phyloP scores from a whole-genome alignment of 2,888 invertebrate genomes.

The Monochamus alternatus region DNA sequence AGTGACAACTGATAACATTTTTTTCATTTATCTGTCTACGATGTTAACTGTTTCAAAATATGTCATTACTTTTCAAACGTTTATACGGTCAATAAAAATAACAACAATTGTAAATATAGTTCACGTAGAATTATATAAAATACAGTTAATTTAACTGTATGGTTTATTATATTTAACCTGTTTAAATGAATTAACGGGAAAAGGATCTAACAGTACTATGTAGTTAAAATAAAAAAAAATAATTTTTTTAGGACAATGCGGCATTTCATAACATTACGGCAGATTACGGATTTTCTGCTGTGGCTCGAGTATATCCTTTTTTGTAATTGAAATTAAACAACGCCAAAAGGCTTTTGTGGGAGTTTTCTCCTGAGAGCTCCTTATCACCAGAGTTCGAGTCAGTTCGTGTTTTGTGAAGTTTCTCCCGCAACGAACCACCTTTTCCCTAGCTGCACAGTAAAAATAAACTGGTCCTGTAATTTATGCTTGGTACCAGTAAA shows the following conservation, averaged over 20 bases:
- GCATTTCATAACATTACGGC: background rate
- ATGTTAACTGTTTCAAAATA: no score
- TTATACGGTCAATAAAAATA: no score
- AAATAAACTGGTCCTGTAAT: constrained; percentile 20
- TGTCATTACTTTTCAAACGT: no score
- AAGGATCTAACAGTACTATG: no score
- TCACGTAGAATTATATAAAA: no score
- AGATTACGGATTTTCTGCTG: background rate
- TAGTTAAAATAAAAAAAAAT: background rate
- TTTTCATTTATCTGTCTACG: no score
- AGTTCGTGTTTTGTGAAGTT: constrained; percentile 29
- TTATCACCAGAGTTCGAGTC: constrained; percentile 33
- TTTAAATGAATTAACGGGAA: no score
- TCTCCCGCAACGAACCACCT: constrained; percentile 24
- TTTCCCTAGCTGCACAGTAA: constrained; percentile 23
- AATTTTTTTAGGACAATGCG: background rate
- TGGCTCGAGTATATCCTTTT: constrained; percentile 25
- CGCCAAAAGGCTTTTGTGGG: constrained; percentile 48
- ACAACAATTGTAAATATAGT: no score
- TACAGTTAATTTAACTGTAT: no score
- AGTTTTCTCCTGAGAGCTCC: constrained; percentile 48
- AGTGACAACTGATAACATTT: no score
- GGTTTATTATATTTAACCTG: no score
- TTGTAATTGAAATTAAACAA: constrained; percentile 52
- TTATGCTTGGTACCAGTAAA: constrained; percentile 6